These are phyloP conservation scores for Upupa epops DNA, from an alignment of 2,113 vertebrate genomes.

Conservation along the genomic window DNA sequence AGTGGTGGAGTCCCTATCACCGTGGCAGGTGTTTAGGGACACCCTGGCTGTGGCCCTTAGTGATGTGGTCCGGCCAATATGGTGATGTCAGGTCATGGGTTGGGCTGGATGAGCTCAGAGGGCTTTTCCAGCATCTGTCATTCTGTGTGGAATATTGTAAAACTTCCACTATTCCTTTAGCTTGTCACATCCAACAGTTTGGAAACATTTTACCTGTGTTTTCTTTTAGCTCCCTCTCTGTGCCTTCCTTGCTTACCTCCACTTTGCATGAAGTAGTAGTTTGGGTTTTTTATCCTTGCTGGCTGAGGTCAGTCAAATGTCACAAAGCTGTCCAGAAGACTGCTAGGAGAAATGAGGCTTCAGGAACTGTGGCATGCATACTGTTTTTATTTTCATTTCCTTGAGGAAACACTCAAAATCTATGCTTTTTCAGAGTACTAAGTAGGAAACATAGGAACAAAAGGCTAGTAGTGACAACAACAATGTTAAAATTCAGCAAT, in stretches of 20 bases:
- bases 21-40: too few species aligned
- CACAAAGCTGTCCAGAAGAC: not conserved
- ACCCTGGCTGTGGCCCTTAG: too few species aligned
- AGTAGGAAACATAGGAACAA: not conserved
- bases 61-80: too few species aligned
- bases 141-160: not conserved
- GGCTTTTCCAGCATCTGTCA: too few species aligned
- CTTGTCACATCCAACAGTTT: not conserved
- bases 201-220: not conserved
- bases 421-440: accelerated
- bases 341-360: not conserved
- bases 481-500: not conserved
- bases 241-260: not conserved
- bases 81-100: too few species aligned
- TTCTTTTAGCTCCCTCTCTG: not conserved
- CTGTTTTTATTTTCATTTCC: not conserved
- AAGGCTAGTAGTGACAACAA: not conserved
- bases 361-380: not conserved
- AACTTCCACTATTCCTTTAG: not conserved
- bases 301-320: not conserved
- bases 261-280: not conserved
- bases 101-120: too few species aligned
- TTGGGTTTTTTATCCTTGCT: not conserved
- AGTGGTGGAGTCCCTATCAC: too few species aligned
- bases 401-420: not conserved